Conservation (phyloP, 2,888 invertebrate species). For the Aphodius sticticus region DNA sequence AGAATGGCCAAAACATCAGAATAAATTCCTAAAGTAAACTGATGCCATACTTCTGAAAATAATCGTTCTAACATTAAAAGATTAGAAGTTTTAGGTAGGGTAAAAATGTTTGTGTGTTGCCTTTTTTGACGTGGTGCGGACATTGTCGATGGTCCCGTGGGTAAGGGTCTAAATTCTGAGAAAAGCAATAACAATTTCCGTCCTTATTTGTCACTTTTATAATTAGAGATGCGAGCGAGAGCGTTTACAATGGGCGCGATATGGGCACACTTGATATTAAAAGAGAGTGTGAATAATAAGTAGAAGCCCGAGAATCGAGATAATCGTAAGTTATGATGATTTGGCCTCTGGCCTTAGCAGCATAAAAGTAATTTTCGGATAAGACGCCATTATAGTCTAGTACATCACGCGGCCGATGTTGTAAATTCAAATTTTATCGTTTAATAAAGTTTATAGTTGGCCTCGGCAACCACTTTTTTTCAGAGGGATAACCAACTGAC, state of each 20-base stretch:
- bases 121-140: no score
- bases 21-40: no score
- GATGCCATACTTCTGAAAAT: no score
- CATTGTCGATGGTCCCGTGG: neutral
- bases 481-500: neutral
- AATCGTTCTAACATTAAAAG: no score
- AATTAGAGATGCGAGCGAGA: neutral
- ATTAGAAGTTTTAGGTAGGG: neutral
- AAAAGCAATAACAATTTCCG: neutral
- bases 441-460: constrained; percentile 4
- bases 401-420: neutral
- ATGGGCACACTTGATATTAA: neutral
- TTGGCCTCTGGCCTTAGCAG: neutral
- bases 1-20: no score
- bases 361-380: constrained; percentile 4
- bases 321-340: constrained; percentile 4
- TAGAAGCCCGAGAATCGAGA: neutral
- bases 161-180: neutral
- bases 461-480: neutral
- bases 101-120: neutral
- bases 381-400: constrained; percentile 4
- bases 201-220: constrained; percentile 4
- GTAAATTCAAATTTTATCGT: constrained; percentile 4
- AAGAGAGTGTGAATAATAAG: neutral
- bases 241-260: neutral